A percentile compares a stretch with the other conserved stretches of the same genome.
phyloP scores from a whole-genome alignment of 1,140 invertebrate genomes.

The Papilio dardanus region DNA sequence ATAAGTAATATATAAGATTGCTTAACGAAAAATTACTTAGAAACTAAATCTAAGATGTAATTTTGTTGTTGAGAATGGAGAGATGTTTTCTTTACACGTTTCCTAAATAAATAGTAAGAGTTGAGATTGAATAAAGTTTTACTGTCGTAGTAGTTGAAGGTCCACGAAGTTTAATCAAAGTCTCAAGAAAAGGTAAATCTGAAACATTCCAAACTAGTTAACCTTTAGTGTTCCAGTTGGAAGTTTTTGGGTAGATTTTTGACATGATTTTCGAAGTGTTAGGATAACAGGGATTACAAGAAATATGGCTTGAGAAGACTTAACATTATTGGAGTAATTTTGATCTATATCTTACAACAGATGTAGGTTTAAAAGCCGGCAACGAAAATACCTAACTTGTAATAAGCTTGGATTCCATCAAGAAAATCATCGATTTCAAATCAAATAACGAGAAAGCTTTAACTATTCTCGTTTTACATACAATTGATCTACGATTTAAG shows the following conservation, averaged over 20 bases:
- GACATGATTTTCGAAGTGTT: background rate
- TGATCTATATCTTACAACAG: background rate
- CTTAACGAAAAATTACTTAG: no score
- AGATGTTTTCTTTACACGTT: background rate
- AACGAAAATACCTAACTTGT: background rate
- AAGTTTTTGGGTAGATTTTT: slow-evolving; percentile 19
- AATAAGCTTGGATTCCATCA: background rate
- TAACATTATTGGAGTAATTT: no score
- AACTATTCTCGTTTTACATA: background rate
- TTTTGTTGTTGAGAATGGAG: background rate
- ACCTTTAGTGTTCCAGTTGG: slow-evolving; percentile 15
- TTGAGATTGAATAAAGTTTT: slow-evolving; percentile 7
- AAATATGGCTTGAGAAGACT: background rate
- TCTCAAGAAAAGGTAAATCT: slow-evolving; percentile 3
- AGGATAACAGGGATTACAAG: background rate
- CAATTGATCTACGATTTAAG: slow-evolving; percentile 12
- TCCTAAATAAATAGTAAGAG: background rate
- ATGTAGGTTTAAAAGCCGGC: no score
- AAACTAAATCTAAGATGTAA: background rate
- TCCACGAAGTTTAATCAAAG: slow-evolving; percentile 9
- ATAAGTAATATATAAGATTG: no score
- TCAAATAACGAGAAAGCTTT: background rate
- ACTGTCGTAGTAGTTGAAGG: background rate
- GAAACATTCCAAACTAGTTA: slow-evolving; percentile 20
- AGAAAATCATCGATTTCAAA: background rate